Evolutionary conservation across 37 sponge, comb jelly and placozoan genomes (phyloP).

Genomic region (Spongilla lacustris): DNA sequence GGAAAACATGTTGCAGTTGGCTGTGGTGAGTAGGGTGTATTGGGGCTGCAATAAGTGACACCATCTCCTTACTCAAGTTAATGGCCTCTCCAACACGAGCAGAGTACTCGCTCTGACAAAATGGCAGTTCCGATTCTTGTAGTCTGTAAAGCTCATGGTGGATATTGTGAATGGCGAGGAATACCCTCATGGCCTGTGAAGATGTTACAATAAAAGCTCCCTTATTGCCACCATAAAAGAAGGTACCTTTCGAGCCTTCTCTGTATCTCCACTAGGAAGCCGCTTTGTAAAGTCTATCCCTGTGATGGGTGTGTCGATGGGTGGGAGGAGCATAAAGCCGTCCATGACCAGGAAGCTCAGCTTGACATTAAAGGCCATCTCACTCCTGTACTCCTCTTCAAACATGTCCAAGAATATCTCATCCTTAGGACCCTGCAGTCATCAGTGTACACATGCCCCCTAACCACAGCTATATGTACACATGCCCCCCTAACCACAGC

Average conservation of each 20-base stretch:
- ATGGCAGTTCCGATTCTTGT: conserved; percentile 70
- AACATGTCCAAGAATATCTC: conserved; percentile 93
- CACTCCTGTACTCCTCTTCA: conserved; percentile 84
- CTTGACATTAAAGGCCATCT: conserved; percentile 54
- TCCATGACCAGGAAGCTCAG: conserved; percentile 79
- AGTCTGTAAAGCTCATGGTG: conserved; percentile 43
- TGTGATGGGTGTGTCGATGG: conserved; percentile 89
- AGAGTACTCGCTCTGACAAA: conserved; percentile 49
- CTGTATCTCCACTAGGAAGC: conserved; percentile 87
- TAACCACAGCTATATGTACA: not conserved
- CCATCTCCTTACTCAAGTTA: conserved; percentile 59
- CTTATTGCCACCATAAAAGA: conserved; percentile 65
- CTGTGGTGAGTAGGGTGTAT: conserved; percentile 10
- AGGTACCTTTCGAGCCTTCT: conserved; percentile 50
- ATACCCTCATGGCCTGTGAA: conserved; percentile 87
- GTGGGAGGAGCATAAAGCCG: conserved; percentile 89
- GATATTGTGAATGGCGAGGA: conserved; percentile 72
- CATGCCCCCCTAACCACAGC: not conserved
- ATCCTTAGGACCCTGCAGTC: conserved; percentile 72
- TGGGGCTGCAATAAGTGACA: not conserved
- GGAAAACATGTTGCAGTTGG: conserved; percentile 74
- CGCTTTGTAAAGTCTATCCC: conserved; percentile 91
- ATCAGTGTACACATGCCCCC: not conserved
- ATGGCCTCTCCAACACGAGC: conserved; percentile 59
- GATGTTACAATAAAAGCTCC: too few relatives aligned